These are phyloP conservation scores for Troglohyphantes excavatus DNA, from an alignment of 2,888 invertebrate genomes.

Conservation along the genomic window DNA sequence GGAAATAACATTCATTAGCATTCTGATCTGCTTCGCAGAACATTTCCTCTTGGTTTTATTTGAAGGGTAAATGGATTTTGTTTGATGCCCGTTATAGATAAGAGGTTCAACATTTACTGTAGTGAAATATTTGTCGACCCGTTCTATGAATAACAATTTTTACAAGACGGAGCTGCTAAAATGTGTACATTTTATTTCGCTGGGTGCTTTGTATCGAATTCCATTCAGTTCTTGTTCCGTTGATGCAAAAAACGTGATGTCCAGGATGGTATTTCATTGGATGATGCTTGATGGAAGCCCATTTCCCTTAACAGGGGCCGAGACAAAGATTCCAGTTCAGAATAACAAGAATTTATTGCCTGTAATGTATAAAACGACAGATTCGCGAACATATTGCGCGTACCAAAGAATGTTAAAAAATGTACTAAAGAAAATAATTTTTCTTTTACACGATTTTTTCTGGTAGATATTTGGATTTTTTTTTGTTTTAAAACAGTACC, in stretches of 20 bases:
- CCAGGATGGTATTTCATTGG: background rate
- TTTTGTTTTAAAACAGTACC: too few species aligned
- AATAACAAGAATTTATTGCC: conserved; percentile 6
- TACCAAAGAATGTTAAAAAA: background rate
- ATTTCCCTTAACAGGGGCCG: background rate
- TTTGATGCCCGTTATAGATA: conserved; percentile 56
- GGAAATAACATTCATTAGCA: conserved; percentile 68
- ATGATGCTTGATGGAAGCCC: background rate
- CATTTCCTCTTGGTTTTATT: conserved; percentile 59
- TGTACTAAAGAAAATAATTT: too few species aligned
- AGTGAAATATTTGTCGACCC: conserved; percentile 45
- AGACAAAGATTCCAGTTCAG: background rate
- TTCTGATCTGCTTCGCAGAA: conserved; percentile 51
- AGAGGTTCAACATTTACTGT: conserved; percentile 61
- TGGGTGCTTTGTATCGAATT: conserved; percentile 17
- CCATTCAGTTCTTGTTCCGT: background rate
- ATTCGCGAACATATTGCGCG: background rate
- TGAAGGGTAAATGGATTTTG: conserved; percentile 62
- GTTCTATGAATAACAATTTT: conserved; percentile 46
- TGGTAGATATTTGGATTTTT: too few species aligned
- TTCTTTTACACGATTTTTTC: too few species aligned
- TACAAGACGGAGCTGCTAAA: background rate
- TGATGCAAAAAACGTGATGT: conserved; percentile 15
- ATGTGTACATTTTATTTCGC: conserved; percentile 19
- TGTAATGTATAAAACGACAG: background rate